Evolutionary conservation across 1,140 invertebrate species (phyloP), one percentile per base, ranked within the genome.

Genomic region (Galendromus occidentalis): DNA sequence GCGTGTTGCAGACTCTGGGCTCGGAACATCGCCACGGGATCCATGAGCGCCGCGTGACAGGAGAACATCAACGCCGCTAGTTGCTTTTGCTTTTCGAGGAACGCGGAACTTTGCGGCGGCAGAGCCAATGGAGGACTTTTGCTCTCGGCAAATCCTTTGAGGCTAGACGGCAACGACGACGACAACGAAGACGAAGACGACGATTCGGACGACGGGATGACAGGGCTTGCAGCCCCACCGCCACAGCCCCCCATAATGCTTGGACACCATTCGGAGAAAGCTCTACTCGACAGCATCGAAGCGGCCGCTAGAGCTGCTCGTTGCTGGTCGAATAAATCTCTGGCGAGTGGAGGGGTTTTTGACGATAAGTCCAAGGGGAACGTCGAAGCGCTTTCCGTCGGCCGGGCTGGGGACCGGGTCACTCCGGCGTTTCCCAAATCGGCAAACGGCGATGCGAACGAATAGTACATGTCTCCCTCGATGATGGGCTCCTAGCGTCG

Each of bases 41-140:
- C 51, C 25, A 59, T 33, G 51, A 59, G 51, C 51, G 51, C 51
- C 51, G 51, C 51, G 51, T 59, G 51, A 33, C 51, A 59, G 51
- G 51, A 59, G 22, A 59, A 59, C 51, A 59, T 59, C 25, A 59
- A 33, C 51, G 51, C 51, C 33, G 51, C 51, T 22, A 59, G 51
- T 33, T 59, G 51, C 51, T 59, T 59, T 33, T 59, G 51, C 51
- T 59, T 17, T 33, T 59, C 51, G 51, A 59, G 51, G 51, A 59
- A 59, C 14, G 51, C 51, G 25, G 25, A 29, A 33, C 51, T 59
- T 59, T 39, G 33, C 33, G 33, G 33, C 33, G 33, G 33, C 33
- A 39, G 9, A 39, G 33, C 33, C 33, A 39, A 39, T 39, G 33
- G 33, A 9, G 33, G 33, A 9, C 33, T 39, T 39, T 39, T 39